phyloP scores from a whole-genome alignment of 1,140 invertebrate genomes.

The Ceratina calcarata region DNA sequence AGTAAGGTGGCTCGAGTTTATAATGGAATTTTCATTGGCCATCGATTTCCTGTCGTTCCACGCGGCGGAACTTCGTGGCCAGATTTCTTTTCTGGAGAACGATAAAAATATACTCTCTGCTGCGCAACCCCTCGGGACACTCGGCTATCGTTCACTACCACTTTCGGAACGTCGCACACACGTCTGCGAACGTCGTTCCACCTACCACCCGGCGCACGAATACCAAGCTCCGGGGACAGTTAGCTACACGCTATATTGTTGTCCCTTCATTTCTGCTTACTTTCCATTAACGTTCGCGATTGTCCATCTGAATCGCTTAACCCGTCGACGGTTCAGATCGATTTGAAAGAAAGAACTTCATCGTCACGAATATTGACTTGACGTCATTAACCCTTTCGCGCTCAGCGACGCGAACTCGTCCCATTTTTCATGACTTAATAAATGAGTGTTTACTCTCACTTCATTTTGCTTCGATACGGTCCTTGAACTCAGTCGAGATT shows the following conservation, averaged over 20 bases:
- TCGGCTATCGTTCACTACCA: conserved; percentile 29
- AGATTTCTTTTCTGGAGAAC: conserved; percentile 42
- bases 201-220: background rate
- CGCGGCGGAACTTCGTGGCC: conserved; percentile 37
- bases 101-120: conserved; percentile 52
- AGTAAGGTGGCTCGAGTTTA: conserved; percentile 19
- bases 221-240: background rate
- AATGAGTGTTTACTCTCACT: no score
- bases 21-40: conserved; percentile 61
- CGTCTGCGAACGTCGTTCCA: background rate
- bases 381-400: no score
- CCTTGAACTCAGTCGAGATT: no score
- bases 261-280: background rate
- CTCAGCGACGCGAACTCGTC: no score
- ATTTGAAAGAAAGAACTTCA: background rate
- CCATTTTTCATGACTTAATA: no score
- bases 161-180: conserved; percentile 1
- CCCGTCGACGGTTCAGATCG: background rate
- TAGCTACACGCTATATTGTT: background rate
- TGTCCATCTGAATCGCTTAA: background rate
- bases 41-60: conserved; percentile 63
- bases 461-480: no score
- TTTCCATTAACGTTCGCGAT: background rate
- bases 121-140: conserved; percentile 25
- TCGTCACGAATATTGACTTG: no score